phyloP scores from a whole-genome alignment of 2,797 vertebrate genomes.

The Pachyuromys duprasi region DNA sequence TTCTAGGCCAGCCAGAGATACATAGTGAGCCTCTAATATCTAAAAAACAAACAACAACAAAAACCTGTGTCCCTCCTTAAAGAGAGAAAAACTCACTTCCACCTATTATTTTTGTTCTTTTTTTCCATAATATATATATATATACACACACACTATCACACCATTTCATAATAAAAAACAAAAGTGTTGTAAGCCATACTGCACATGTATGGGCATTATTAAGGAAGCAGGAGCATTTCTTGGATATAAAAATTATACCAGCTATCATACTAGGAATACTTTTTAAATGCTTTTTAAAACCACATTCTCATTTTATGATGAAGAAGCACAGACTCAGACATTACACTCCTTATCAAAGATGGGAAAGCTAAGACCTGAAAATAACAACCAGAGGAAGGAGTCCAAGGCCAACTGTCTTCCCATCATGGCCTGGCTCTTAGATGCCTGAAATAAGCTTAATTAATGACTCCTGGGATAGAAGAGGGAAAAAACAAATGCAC shows the following conservation, averaged over 20 bases:
- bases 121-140: neutral
- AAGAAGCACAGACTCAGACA: slow-evolving; percentile 32
- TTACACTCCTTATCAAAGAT: neutral
- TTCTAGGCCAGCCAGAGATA: neutral
- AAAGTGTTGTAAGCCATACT: neutral
- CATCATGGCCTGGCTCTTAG: neutral
- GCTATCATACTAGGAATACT: neutral
- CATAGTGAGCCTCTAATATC: neutral
- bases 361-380: neutral
- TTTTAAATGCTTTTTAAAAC: neutral
- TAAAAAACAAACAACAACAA: neutral
- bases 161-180: slow-evolving; percentile 13
- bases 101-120: neutral
- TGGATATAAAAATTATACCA: neutral
- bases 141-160: neutral
- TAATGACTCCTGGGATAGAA: neutral
- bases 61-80: neutral
- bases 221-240: neutral
- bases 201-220: neutral
- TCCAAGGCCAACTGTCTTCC: neutral
- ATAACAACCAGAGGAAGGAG: neutral
- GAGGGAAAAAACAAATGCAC: neutral
- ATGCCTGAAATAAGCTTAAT: neutral
- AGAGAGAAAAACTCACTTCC: neutral
- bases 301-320: slow-evolving; percentile 29